phyloP scores from a whole-genome alignment of 1,140 invertebrate species.

The Drosophila mayri region DNA sequence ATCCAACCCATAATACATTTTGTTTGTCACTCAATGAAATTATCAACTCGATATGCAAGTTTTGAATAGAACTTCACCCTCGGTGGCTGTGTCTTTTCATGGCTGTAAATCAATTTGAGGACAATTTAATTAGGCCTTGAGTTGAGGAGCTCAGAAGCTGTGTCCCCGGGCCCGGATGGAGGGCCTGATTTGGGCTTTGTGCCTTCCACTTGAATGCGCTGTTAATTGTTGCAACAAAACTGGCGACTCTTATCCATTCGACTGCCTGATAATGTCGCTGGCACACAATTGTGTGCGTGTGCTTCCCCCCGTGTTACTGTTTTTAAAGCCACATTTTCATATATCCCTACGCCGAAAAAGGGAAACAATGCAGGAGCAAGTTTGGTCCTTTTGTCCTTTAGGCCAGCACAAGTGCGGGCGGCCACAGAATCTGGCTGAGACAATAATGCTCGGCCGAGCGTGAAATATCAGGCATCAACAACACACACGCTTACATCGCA shows the following conservation, averaged over 20 bases:
- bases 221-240: conserved; percentile 74
- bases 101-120: conserved; percentile 66
- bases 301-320: neutral
- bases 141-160: too few relatives aligned
- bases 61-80: conserved; percentile 37
- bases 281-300: conserved; percentile 21
- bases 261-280: conserved; percentile 51
- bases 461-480: conserved; percentile 53
- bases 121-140: conserved; percentile 70
- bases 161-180: conserved; percentile 4
- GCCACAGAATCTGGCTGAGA: conserved; percentile 30
- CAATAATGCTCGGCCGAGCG: conserved; percentile 41
- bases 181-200: conserved; percentile 70
- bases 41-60: conserved; percentile 77
- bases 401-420: conserved; percentile 37
- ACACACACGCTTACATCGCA: conserved; percentile 14
- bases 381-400: conserved; percentile 26
- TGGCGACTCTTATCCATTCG: conserved; percentile 33
- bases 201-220: conserved; percentile 61
- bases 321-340: conserved; percentile 3
- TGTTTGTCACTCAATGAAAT: conserved; percentile 73
- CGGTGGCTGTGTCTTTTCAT: conserved; percentile 22
- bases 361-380: conserved; percentile 31
- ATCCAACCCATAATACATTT: conserved; percentile 53
- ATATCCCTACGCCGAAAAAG: neutral